Evolutionary conservation across 2,113 vertebrate genomes (phyloP).

Genomic region (Pelecanus crispus): DNA sequence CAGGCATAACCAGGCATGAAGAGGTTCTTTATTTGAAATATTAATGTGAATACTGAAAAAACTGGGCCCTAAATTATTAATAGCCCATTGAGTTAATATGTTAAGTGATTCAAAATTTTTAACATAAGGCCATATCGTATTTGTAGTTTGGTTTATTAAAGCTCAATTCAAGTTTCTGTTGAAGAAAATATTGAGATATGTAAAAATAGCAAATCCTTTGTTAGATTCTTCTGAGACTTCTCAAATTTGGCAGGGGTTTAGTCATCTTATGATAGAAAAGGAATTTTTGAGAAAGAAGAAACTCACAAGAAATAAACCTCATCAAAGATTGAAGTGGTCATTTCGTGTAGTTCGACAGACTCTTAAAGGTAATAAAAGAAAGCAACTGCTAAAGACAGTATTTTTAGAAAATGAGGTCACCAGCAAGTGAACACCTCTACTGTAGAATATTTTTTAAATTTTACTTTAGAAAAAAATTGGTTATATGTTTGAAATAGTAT

Average conservation of each 20-base stretch:
- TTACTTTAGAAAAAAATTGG: background rate
- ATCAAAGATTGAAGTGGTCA: background rate
- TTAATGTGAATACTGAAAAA: background rate
- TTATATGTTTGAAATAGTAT: background rate
- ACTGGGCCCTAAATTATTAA: background rate
- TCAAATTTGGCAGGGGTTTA: background rate
- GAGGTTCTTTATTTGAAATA: background rate
- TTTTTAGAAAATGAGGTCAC: background rate
- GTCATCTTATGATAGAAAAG: background rate
- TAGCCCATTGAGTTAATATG: background rate
- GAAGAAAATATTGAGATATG: background rate
- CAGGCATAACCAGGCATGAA: background rate
- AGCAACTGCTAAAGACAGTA: background rate
- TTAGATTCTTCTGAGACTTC: background rate
- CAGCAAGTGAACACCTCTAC: background rate
- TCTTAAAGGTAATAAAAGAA: background rate
- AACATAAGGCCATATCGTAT: background rate
- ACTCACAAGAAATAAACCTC: background rate
- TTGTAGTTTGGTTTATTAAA: background rate
- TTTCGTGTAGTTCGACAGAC: background rate
- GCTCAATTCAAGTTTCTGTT: background rate
- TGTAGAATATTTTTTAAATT: background rate
- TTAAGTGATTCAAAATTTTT: background rate
- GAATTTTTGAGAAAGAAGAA: background rate
- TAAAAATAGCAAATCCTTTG: background rate